phyloP scores from a whole-genome alignment of 2,888 invertebrate genomes.

The Ophion slaviceki region DNA sequence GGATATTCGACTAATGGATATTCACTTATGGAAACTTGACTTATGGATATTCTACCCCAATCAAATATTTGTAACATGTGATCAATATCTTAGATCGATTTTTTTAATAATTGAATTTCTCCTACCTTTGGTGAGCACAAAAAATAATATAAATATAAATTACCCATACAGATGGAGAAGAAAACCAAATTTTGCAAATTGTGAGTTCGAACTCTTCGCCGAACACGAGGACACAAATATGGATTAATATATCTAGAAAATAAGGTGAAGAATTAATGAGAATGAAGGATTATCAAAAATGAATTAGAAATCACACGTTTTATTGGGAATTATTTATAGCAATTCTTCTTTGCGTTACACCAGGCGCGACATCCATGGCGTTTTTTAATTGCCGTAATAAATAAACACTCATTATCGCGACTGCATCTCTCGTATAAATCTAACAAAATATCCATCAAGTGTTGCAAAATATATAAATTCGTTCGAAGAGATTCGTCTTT shows the following conservation, averaged over 20 bases:
- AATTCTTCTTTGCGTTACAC: constrained; percentile 33
- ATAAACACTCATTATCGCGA: constrained; percentile 36
- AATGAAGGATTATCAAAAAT: background rate
- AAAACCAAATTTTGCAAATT: too few relatives aligned
- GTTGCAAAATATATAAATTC: constrained; percentile 50
- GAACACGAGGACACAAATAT: background rate
- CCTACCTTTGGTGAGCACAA: too few relatives aligned
- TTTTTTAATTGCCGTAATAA: constrained; percentile 45
- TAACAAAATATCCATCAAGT: constrained; percentile 48
- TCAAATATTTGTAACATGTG: too few relatives aligned
- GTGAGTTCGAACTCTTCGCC: too few relatives aligned
- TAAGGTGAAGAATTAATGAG: background rate
- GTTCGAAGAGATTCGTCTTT: constrained; percentile 41
- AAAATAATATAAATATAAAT: too few relatives aligned
- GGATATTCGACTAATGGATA: too few relatives aligned
- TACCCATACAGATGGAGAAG: too few relatives aligned
- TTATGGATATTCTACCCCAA: too few relatives aligned
- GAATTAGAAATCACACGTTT: constrained; percentile 6
- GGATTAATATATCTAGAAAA: background rate
- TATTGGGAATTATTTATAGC: constrained; percentile 53
- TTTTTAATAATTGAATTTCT: too few relatives aligned
- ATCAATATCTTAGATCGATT: too few relatives aligned
- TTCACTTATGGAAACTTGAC: too few relatives aligned
- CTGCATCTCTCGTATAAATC: constrained; percentile 42
- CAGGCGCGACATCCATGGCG: constrained; percentile 19